Evolutionary conservation across 1,140 invertebrate genomes (phyloP), one percentile per base, ranked within the genome.

Genomic region (Steinernema feltiae): DNA sequence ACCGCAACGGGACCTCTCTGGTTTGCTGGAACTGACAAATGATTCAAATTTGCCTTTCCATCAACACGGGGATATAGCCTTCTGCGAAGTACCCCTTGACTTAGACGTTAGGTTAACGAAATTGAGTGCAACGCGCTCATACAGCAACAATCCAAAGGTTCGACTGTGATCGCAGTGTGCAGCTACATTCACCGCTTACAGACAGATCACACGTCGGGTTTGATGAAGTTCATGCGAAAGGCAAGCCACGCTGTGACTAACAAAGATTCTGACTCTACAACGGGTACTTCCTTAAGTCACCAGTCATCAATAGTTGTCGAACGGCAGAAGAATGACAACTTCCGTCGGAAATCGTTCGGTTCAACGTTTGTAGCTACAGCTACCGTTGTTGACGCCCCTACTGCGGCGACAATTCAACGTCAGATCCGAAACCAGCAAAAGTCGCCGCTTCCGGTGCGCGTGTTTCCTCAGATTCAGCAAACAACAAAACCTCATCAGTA

Each of bases 1-100:
- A 77, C 69, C 63, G n/a, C 63, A 2, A 27, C 72, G 24, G 30
- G 32, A 69, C 30, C 30, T 35, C 53, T 46, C 31, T 63, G 30
- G 30, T 53, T 31, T 27, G 48, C 75, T 63, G 72, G 27, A 63
- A 70, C 72, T 76, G 48, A 63, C 48, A 48, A 75, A 69, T 48
- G 76, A 79, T 30, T 73, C 74, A 46, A 73, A 76, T 30, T 70
- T 84, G 35, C 77, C 83, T 29, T 84, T 85, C 79, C 83, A 85
- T 78, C 83, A 84, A 48, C 84, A 84, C 27, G 83, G 83, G 41
- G 83, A 84, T 73, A 76, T 85, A 27, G 80, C 80, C 31, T 84
- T 84, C 73, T 84, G 77, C 72, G 83, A 85, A 74, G 35, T 84
- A 32, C 76, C 83, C 18, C 70, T 76, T 21, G 83, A 84, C 30